Evolutionary conservation across 2,113 vertebrate genomes (phyloP).

Genomic region (Herpailurus yagouaroundi): DNA sequence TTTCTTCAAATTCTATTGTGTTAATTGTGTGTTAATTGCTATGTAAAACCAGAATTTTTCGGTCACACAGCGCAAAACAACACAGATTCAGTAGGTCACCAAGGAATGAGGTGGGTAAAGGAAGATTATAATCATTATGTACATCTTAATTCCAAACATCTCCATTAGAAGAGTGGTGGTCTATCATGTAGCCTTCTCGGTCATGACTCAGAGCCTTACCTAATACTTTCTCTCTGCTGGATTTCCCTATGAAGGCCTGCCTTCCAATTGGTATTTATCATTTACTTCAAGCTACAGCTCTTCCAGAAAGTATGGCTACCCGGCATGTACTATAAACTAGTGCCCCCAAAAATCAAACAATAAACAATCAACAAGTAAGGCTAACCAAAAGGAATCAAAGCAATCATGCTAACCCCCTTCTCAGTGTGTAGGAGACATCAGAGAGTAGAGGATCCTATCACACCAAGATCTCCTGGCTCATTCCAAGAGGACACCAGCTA

Average conservation of each 20-base stretch:
- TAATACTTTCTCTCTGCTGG: neutral
- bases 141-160: neutral
- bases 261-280: neutral
- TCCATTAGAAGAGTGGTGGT: neutral
- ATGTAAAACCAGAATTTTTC: neutral
- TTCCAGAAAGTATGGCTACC: neutral
- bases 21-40: neutral
- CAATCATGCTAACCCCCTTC: too few relatives aligned
- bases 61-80: neutral
- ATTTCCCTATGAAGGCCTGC: neutral
- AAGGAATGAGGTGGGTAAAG: neutral
- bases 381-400: neutral
- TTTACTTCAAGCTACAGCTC: neutral
- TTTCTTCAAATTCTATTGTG: neutral
- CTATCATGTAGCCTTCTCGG: fast-evolving
- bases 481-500: neutral
- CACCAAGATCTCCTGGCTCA: too few relatives aligned
- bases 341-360: neutral
- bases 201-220: neutral
- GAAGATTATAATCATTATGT: neutral
- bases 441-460: neutral
- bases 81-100: neutral
- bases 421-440: fast-evolving
- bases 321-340: neutral
- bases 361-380: neutral